Conservation (phyloP, 2,113 vertebrate species). For the Syrrhaptes paradoxus region DNA sequence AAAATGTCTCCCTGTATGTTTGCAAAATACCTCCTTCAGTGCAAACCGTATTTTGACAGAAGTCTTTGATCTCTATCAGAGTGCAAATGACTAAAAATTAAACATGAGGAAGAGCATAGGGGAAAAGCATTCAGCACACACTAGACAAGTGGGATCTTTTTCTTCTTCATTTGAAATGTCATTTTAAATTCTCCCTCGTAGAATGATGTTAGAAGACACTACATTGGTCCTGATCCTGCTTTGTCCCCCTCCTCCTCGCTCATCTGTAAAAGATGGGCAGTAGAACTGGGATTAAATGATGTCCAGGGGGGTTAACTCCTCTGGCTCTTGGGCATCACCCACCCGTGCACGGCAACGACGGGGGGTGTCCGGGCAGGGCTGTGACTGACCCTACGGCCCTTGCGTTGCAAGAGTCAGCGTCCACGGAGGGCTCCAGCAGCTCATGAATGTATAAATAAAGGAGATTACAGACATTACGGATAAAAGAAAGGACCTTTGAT, state of each 20-base stretch:
- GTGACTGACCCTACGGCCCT: not conserved
- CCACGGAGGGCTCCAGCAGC: not conserved
- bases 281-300: not conserved
- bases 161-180: constrained; percentile 21
- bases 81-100: constrained; percentile 62
- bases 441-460: not conserved
- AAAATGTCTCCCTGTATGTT: constrained; percentile 32
- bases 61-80: constrained; percentile 61
- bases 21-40: constrained; percentile 31
- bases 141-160: constrained; percentile 1
- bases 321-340: not conserved
- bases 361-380: not conserved
- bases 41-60: constrained; percentile 24
- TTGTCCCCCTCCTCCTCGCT: not conserved
- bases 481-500: not conserved
- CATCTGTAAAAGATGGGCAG: not conserved
- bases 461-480: not conserved
- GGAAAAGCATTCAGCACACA: not conserved
- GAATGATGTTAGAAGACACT: not conserved
- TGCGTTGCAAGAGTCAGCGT: not conserved
- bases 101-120: constrained; percentile 33
- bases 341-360: fast-evolving
- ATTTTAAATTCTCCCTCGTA: not conserved
- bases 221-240: not conserved
- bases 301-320: not conserved